Base-by-base conservation (phyloP, 2,113 vertebrate genomes). In the Datnioides undecimradiatus region DNA sequence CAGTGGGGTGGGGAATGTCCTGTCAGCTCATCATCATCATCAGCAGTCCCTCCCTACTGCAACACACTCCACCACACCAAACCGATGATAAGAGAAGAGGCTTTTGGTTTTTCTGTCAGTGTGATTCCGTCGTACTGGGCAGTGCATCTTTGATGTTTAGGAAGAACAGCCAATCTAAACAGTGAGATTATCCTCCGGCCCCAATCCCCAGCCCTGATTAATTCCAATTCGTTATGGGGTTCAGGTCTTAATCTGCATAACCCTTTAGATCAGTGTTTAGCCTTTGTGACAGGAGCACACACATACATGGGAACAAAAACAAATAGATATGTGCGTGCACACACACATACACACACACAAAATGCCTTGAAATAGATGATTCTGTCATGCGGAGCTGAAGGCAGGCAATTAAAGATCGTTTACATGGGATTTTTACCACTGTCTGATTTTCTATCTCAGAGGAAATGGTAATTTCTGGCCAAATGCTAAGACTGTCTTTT, bases 111-210 rank as follows among this genome's bases (percentile, higher is more conserved):
- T 51, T 43, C 21, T 62, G 79, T 73, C 78, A 77, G 55, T 25
- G 49, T 45, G 68, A 86, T 70, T 73, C 23, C 38, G 64, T 82
- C 74, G 82, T 64, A 90, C 34, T 46, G 49, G 64, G 55, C 76
- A 57, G 68, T 31, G 49, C 14, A 31, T 75, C 79, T 91, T 90
- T 88, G 80, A 91, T 90, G 79, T 88, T 80, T 40, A 76, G 25
- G 77, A 80, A 8, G 67, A 84, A 63, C 70, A 75, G 83, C 70
- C 46, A 84, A 87, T 82, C 86, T 67, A 34, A 88, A 90, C 77
- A 76, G 80, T 77, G 63, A 85, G 87, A 89, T 90, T 90, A 90
- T 88, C 76, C 85, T 64, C 41, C 6, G 7, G 48, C 82, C 85
- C 58, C 80, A 86, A 84, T 83, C 73, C 84, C 46, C 63, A 51